phyloP scores from a whole-genome alignment of 1,140 invertebrate genomes.

The Tachypleus tridentatus region DNA sequence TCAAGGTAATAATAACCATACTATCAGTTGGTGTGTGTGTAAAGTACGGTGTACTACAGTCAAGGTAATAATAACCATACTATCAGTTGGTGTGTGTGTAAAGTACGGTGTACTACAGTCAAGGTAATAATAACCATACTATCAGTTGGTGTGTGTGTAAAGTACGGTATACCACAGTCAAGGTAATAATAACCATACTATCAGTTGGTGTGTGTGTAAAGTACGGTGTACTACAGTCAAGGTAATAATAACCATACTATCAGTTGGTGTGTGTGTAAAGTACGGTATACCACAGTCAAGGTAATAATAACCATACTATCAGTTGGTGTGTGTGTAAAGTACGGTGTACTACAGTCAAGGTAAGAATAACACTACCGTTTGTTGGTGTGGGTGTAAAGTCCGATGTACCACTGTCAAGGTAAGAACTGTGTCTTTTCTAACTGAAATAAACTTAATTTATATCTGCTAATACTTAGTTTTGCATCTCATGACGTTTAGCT shows the following conservation, averaged over 20 bases:
- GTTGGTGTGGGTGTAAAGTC: constrained; percentile 99
- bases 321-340: constrained; percentile 98
- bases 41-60: constrained; percentile 97
- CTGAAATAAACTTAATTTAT: too few relatives aligned
- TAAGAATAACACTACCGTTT: constrained; percentile 39
- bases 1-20: constrained; percentile 53
- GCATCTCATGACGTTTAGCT: too few relatives aligned
- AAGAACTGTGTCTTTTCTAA: constrained; percentile 21
- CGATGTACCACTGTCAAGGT: constrained; percentile 93
- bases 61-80: constrained; percentile 49
- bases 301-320: constrained; percentile 94
- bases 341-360: constrained; percentile 94
- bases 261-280: constrained; percentile 96
- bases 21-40: constrained; percentile 89
- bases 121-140: constrained; percentile 96
- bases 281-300: constrained; percentile 97
- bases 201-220: constrained; percentile 96
- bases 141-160: constrained; percentile 95
- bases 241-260: constrained; percentile 42
- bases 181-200: constrained; percentile 46
- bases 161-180: constrained; percentile 96
- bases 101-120: constrained; percentile 98
- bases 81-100: constrained; percentile 87
- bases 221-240: constrained; percentile 95
- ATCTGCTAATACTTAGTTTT: too few relatives aligned